phyloP scores from a whole-genome alignment of 2,113 vertebrate species.

The Caloenas nicobarica region DNA sequence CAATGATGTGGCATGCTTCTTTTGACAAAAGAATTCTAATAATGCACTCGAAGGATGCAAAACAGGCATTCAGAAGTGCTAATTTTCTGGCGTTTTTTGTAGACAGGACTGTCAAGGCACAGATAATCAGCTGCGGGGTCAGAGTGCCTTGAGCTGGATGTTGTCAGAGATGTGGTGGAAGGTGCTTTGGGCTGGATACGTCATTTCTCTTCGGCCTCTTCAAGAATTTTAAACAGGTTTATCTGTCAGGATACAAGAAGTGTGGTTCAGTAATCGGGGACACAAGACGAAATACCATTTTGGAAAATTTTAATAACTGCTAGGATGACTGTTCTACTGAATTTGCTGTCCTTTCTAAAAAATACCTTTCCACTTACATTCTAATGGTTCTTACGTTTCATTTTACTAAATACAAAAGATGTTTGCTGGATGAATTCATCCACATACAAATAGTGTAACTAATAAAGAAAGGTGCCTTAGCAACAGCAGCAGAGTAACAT shows the following conservation, averaged over 20 bases:
- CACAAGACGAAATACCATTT: slow-evolving; percentile 56
- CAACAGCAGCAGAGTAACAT: slow-evolving; percentile 32
- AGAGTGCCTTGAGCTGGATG: slow-evolving; percentile 38
- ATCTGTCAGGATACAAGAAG: slow-evolving; percentile 43
- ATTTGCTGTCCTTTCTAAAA: slow-evolving; percentile 38
- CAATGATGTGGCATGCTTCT: slow-evolving; percentile 47
- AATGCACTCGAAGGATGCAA: slow-evolving; percentile 70
- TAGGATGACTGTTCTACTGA: slow-evolving; percentile 60
- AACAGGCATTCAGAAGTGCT: slow-evolving; percentile 63
- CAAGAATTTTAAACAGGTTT: slow-evolving; percentile 70
- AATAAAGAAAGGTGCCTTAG: slow-evolving; percentile 43
- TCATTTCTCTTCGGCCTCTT: slow-evolving; percentile 31
- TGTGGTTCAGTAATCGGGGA: slow-evolving; percentile 65
- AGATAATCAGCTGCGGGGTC: slow-evolving; percentile 60
- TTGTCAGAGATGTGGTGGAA: slow-evolving; percentile 25
- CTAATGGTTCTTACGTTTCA: slow-evolving; percentile 44
- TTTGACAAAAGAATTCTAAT: slow-evolving; percentile 70
- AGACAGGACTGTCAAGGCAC: slow-evolving; percentile 31
- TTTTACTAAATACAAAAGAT: slow-evolving; percentile 31
- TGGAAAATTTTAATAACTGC: slow-evolving; percentile 67
- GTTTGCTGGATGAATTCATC: slow-evolving; percentile 42
- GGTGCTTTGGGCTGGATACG: slow-evolving; percentile 5
- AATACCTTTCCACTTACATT: slow-evolving; percentile 15
- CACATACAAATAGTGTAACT: slow-evolving; percentile 26
- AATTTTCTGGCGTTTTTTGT: slow-evolving; percentile 66